Base-by-base conservation (phyloP, 2,797 vertebrate species). In the Clarias pachynema region DNA sequence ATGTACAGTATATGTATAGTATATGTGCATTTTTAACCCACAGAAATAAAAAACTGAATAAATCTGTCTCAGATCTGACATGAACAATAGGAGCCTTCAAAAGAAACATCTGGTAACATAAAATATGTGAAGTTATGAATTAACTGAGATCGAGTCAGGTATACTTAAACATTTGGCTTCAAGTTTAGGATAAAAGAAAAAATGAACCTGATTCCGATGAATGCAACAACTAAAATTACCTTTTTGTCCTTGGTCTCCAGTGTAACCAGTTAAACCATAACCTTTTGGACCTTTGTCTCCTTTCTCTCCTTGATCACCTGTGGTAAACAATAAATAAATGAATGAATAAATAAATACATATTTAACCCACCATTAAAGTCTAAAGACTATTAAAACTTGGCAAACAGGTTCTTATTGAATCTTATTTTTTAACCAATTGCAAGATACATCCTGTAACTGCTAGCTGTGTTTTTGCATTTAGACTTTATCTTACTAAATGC, bases 201-300 rank as follows among this genome's bases (percentile, higher is more conserved):
- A 31, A 12, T 37, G 5, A 34, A 78, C 0, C 10, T 1, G 53
- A 34, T 78, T 57, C 29, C 1, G 56, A 12, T 57, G 22, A 79
- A n/a, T 10, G 1, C 1, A 66, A 6, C 20, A 20, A 65, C 40
- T 22, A 62, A 18, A 20, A 16, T 93, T 94, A 96, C 94, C 93
- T 84, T 88, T 92, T 89, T 85, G 16, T 81, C 96, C 93, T 31
- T 93, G 90, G 37, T 93, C 95, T 88, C 93, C 92, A 86, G 89
- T 86, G 87, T 94, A 90, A 15, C 94, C 93, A 81, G 92, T 85
- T 29, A 95, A 82, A 8, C 93, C 89, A 0, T 95, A 82, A 87
- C 92, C 93, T 88, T 91, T 94, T 78, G 87, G 70, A 86, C 93
- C 92, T 91, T 93, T 93, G 89, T 94, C 94, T 85, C 95, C 93